Conservation (phyloP, 2,113 vertebrate species). For the Taurulus bubalis region DNA sequence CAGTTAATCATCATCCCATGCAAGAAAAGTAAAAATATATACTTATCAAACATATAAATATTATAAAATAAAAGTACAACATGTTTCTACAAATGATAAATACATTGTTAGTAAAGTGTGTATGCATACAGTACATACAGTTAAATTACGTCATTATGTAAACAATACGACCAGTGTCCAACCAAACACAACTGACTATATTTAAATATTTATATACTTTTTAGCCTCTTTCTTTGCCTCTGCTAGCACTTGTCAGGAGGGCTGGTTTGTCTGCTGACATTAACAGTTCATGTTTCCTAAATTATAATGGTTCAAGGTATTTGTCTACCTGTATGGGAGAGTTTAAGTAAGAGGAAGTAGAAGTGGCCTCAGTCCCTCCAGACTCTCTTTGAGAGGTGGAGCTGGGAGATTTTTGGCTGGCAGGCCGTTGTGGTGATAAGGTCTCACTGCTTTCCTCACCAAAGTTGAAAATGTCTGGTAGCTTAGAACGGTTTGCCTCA, state of each 20-base stretch:
- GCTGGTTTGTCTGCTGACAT: not conserved
- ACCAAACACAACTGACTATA: not conserved
- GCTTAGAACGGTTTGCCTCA: slow-evolving; percentile 85
- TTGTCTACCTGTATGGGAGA: slow-evolving; percentile 60
- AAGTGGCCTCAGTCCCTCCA: slow-evolving; percentile 82
- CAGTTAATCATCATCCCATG: slow-evolving; percentile 43
- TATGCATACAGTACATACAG: not conserved
- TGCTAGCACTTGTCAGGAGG: not conserved
- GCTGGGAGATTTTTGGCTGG: slow-evolving; percentile 90
- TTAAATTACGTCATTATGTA: not conserved
- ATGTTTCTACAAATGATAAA: not conserved
- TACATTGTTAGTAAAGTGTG: not conserved
- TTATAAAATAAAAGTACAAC: slow-evolving; percentile 1
- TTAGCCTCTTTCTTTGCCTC: too few species aligned
- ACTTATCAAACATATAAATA: not conserved
- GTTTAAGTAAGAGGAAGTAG: slow-evolving; percentile 68
- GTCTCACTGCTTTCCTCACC: slow-evolving; percentile 96
- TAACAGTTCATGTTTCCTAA: not conserved
- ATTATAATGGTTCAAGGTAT: not conserved
- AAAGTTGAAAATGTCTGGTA: slow-evolving; percentile 86
- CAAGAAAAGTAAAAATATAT: slow-evolving; percentile 27
- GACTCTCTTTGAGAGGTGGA: slow-evolving; percentile 88
- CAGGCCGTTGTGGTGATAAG: slow-evolving; percentile 90
- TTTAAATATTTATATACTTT: not conserved
- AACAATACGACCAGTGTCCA: not conserved